Conservation (phyloP, 2,888 invertebrate genomes). For the Eristalis pertinax region DNA sequence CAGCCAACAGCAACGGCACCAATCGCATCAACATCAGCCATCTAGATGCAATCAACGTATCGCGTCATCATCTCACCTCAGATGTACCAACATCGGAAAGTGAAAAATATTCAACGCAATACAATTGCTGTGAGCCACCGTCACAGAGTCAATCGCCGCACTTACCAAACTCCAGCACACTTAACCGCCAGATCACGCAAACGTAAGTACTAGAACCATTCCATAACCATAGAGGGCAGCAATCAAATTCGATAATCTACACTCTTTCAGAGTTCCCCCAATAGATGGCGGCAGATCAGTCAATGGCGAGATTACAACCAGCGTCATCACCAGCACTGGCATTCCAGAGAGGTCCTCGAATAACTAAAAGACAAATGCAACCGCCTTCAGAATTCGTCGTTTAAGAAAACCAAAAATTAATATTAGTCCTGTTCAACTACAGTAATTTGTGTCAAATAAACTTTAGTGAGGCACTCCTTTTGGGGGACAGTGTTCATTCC, state of each 20-base stretch:
- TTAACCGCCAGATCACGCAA: slow-evolving; percentile 83
- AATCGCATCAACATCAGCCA: slow-evolving; percentile 73
- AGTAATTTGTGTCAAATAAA: neutral
- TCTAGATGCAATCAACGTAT: slow-evolving; percentile 76
- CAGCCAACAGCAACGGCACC: slow-evolving; percentile 54
- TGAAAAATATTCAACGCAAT: slow-evolving; percentile 78
- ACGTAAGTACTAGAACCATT: slow-evolving; percentile 79
- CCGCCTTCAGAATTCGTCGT: slow-evolving; percentile 24
- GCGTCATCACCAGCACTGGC: slow-evolving; percentile 84
- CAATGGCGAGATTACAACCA: slow-evolving; percentile 80
- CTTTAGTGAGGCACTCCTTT: neutral
- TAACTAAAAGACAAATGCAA: slow-evolving; percentile 75
- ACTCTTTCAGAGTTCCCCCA: slow-evolving; percentile 83
- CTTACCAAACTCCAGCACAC: slow-evolving; percentile 82
- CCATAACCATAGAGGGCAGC: neutral
- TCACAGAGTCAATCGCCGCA: slow-evolving; percentile 82
- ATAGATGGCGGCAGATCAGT: slow-evolving; percentile 81
- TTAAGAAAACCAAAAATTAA: slow-evolving; percentile 58
- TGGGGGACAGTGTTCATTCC: neutral
- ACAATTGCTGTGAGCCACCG: slow-evolving; percentile 75
- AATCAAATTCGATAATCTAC: slow-evolving; percentile 52
- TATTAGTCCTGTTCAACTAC: slow-evolving; percentile 16
- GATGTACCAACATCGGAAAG: slow-evolving; percentile 50
- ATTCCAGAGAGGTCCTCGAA: slow-evolving; percentile 80
- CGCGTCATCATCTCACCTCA: slow-evolving; percentile 77